These are phyloP conservation scores for Atta cephalotes DNA, from an alignment of 1,140 invertebrate species.

Conservation along the genomic window DNA sequence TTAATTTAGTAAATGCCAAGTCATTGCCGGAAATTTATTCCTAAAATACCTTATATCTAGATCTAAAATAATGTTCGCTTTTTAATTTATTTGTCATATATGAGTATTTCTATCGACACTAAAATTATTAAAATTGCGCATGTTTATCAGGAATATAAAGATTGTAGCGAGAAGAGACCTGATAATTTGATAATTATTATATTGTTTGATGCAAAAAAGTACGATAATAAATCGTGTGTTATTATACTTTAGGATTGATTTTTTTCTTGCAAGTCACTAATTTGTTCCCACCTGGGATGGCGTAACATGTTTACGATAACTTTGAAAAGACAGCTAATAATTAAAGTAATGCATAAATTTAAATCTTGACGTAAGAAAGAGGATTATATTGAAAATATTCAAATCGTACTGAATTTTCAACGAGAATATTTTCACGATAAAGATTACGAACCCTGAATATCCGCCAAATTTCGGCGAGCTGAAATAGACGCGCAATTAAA, in stretches of 20 bases:
- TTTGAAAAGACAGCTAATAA: background rate
- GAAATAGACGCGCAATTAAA: conserved; percentile 16
- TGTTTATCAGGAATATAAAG: background rate
- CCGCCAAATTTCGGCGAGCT: background rate
- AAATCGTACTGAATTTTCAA: background rate
- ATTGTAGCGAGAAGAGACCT: background rate
- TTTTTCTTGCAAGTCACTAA: conserved; percentile 21
- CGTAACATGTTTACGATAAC: background rate
- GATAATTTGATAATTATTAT: background rate
- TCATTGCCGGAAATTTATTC: background rate
- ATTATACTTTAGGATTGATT: background rate
- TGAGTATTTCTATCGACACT: background rate
- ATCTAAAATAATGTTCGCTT: background rate
- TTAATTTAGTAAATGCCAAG: background rate
- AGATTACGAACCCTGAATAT: background rate
- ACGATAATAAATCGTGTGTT: background rate
- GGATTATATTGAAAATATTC: background rate
- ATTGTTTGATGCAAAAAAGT: background rate
- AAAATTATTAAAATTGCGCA: background rate
- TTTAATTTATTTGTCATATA: background rate
- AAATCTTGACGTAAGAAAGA: background rate
- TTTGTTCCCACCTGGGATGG: background rate
- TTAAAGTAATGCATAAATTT: conserved; percentile 13
- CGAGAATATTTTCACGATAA: background rate
- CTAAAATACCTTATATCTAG: background rate